A percentile compares a stretch with the other conserved stretches of the same genome.
Conservation (phyloP, 2,888 invertebrate species). For the Eurytoma adleriae region DNA sequence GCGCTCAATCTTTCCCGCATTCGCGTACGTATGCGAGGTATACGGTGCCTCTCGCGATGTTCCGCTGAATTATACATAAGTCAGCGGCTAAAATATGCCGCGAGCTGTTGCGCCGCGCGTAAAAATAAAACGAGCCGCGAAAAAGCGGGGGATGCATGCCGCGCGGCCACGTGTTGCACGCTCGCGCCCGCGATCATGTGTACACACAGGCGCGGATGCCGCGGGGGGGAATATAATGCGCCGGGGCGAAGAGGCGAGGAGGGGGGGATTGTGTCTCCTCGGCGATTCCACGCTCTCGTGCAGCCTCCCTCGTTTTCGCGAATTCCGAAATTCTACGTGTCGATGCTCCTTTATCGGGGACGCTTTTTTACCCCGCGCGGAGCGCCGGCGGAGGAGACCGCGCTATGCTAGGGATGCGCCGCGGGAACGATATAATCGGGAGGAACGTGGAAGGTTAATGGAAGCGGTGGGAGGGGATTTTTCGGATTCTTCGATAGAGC, state of each 20-base stretch:
- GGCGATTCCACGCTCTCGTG: conserved; percentile 10
- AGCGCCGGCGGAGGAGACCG: no score
- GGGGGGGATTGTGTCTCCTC: conserved; percentile 34
- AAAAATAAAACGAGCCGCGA: conserved; percentile 1
- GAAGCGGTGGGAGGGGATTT: no score
- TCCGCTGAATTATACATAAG: conserved; percentile 74
- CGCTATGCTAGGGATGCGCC: neutral
- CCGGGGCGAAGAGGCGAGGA: neutral
- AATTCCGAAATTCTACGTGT: conserved; percentile 14
- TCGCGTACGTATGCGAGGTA: conserved; percentile 64
- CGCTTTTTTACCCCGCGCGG: no score
- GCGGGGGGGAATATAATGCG: conserved; percentile 6
- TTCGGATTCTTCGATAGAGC: no score
- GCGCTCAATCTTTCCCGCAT: conserved; percentile 68
- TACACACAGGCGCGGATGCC: conserved; percentile 38
- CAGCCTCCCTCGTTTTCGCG: neutral
- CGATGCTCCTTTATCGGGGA: neutral
- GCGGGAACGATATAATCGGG: no score
- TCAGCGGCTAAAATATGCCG: conserved; percentile 63
- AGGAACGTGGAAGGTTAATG: no score
- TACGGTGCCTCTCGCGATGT: conserved; percentile 60
- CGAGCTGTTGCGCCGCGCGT: neutral
- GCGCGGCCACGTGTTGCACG: conserved; percentile 58
- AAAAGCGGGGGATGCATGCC: conserved; percentile 48
- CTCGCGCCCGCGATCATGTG: conserved; percentile 15